These are phyloP conservation scores for Elmis aenea DNA, from an alignment of 2,888 invertebrate genomes.

Conservation along the genomic window DNA sequence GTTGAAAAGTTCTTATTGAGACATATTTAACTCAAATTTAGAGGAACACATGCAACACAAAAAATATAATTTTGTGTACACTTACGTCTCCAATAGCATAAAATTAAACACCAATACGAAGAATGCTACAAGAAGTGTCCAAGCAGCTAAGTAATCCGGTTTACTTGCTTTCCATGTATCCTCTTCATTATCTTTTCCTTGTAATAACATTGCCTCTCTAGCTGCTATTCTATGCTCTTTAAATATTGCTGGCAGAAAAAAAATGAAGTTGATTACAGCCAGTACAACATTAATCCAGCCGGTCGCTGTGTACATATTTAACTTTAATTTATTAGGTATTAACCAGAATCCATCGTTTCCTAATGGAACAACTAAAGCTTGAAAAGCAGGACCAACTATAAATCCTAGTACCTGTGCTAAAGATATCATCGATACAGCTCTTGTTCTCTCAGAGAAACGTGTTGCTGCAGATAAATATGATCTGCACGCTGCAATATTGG, in stretches of 20 bases:
- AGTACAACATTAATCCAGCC: constrained; percentile 80
- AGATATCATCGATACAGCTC: constrained; percentile 77
- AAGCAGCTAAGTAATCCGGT: constrained; percentile 70
- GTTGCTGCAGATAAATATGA: constrained; percentile 84
- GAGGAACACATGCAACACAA: neutral
- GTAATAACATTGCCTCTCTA: constrained; percentile 70
- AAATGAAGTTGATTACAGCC: constrained; percentile 64
- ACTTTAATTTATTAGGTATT: constrained; percentile 52
- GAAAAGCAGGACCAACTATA: constrained; percentile 78
- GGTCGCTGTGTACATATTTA: constrained; percentile 84
- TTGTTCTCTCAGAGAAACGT: constrained; percentile 70
- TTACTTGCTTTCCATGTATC: constrained; percentile 67
- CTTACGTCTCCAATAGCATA: constrained; percentile 77
- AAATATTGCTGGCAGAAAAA: constrained; percentile 72
- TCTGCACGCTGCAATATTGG: constrained; percentile 78
- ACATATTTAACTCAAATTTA: no score
- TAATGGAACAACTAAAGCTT: constrained; percentile 74
- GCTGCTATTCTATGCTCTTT: constrained; percentile 73
- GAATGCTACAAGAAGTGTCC: constrained; percentile 75
- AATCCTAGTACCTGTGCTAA: constrained; percentile 83
- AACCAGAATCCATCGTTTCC: constrained; percentile 60
- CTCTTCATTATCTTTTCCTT: constrained; percentile 66
- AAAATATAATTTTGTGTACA: no score
- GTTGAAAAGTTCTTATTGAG: no score
- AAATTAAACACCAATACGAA: constrained; percentile 84